Evolutionary conservation across 2,888 invertebrate species (phyloP).

Genomic region (Gasteruption jaculator): DNA sequence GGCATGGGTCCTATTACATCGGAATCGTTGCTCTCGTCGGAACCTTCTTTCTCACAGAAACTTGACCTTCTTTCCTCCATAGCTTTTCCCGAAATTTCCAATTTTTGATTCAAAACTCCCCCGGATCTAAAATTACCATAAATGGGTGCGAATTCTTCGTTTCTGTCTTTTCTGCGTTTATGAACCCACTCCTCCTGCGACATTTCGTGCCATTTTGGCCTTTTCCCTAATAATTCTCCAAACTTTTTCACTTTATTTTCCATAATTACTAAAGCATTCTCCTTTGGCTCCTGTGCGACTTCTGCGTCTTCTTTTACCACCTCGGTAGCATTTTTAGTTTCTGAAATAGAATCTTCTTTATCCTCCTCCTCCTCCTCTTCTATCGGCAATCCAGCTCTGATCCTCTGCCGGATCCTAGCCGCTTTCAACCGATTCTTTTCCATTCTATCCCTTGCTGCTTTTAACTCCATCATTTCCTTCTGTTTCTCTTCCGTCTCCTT

Average conservation of each 20-base stretch:
- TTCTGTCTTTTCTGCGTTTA: slow-evolving; percentile 68
- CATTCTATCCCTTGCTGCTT: slow-evolving; percentile 62
- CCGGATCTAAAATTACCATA: slow-evolving; percentile 36
- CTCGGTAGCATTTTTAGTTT: slow-evolving; percentile 18
- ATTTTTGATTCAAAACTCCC: slow-evolving; percentile 21
- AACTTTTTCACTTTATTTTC: slow-evolving; percentile 45
- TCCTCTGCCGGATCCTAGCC: slow-evolving; percentile 69
- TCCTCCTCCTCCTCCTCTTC: slow-evolving; percentile 37
- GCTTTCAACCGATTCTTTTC: slow-evolving; percentile 68
- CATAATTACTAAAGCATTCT: slow-evolving; percentile 32
- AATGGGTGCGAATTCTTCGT: slow-evolving; percentile 73
- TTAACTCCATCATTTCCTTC: slow-evolving; percentile 59
- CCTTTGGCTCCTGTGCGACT: slow-evolving; percentile 22
- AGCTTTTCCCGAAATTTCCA: slow-evolving; percentile 9
- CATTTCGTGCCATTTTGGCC: slow-evolving; percentile 60
- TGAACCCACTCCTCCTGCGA: slow-evolving; percentile 75
- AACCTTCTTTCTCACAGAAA: background rate
- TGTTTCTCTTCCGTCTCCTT: slow-evolving; percentile 69
- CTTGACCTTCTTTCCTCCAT: slow-evolving; percentile 6
- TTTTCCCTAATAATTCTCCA: slow-evolving; percentile 46
- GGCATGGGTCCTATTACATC: slow-evolving; percentile 32
- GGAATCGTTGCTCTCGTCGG: slow-evolving; percentile 24
- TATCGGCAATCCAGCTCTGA: slow-evolving; percentile 69
- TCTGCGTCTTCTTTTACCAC: slow-evolving; percentile 21
- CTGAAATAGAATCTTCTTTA: slow-evolving; percentile 16